Evolutionary conservation across 2,113 vertebrate species (phyloP), one percentile per base, ranked within the genome.

Genomic region (Loxodonta africana): DNA sequence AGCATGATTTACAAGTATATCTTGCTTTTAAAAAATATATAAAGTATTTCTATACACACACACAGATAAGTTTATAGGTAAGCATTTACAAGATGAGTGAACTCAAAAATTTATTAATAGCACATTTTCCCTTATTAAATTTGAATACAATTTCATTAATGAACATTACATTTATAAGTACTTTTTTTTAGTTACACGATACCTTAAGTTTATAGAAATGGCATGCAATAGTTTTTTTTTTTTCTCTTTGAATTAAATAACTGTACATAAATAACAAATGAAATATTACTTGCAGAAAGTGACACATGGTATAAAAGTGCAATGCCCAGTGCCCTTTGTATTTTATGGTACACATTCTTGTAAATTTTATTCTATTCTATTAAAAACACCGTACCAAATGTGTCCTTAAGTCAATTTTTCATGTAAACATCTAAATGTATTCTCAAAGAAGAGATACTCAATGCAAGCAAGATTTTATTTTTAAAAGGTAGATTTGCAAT

Each of bases 331-430:
- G 12, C 7, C 48, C 44, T 93, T 96, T 94, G 73, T 89, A 91
- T 91, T 87, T 28, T 17, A 33, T 5, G 0, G 15, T 21, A 33
- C 0, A 83, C 1, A 81, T 14, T 60, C 91, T 81, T 89, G 5
- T 84, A 80, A 92, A 93, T 8, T 14, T 9, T 82, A 53, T 77
- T 90, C 60, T 65, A 90, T 21, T 17, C 28, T 69, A 95, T 37
- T 89, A 88, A 93, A 82, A 95, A 69, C 12, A 85, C 4, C 81
- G 28, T n/a, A 95, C 8, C 95, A 97, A 95, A 95, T 48, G 96
- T 0, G 8, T 7, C 89, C 26, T 93, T 89, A 65, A 71, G 57
- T 65, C 65, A 0, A 48, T 57, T 97, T 98, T 96, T 95, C 17
- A 90, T 89, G 76, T 96, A 63, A 96, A 94, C 9, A 93, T 21